Percentiles rank a stretch among this genome's conserved stretches.
Evolutionary conservation across 2,888 invertebrate genomes (phyloP).

Genomic region (Drosophila atroscutellata): DNA sequence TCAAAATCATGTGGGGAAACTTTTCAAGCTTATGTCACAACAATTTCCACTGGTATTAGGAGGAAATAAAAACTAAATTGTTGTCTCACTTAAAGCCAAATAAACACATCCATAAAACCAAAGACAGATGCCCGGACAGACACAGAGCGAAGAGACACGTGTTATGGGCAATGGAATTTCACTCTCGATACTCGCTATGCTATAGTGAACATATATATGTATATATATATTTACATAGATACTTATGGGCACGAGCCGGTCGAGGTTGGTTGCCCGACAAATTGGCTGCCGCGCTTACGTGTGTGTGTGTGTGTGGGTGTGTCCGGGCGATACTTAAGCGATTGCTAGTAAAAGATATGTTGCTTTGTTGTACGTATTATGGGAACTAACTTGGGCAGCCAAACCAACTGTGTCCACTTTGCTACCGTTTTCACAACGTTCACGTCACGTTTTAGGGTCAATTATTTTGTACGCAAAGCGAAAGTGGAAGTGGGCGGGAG

Average conservation of each 20-base stretch:
- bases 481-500: conserved; percentile 35
- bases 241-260: conserved; percentile 9
- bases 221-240: conserved; percentile 6
- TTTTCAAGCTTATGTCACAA: conserved; percentile 41
- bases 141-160: conserved; percentile 31
- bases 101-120: conserved; percentile 55
- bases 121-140: conserved; percentile 8
- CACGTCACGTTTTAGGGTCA: conserved; percentile 74
- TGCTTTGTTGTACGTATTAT: conserved; percentile 39
- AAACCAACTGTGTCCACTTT: conserved; percentile 2
- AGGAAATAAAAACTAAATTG: conserved; percentile 59
- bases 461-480: conserved; percentile 38
- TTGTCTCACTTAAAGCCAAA: conserved; percentile 32
- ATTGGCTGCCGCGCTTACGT: neutral
- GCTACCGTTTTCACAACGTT: conserved; percentile 41
- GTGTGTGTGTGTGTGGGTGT: conserved; percentile 58
- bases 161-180: conserved; percentile 65
- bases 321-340: conserved; percentile 61
- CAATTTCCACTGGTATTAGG: conserved; percentile 35
- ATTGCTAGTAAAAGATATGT: conserved; percentile 59
- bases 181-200: conserved; percentile 44
- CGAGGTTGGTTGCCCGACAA: conserved; percentile 29
- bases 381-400: conserved; percentile 30
- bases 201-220: conserved; percentile 17
- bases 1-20: neutral